Conservation (phyloP, 2,113 vertebrate species). For the Zosterops borbonicus region DNA sequence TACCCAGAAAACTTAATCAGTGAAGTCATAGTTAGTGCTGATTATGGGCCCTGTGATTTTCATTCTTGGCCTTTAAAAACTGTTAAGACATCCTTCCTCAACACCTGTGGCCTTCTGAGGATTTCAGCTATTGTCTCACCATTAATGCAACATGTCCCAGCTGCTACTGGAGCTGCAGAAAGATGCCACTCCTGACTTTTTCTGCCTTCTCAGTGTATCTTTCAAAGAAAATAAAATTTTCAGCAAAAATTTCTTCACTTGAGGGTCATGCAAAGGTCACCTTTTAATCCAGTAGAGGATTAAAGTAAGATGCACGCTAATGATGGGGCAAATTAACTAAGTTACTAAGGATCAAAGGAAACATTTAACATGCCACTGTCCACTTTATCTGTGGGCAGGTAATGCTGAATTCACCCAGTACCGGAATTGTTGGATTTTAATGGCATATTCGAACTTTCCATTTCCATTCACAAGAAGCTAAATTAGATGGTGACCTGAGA, state of each 20-base stretch:
- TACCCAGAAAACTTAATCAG: neutral
- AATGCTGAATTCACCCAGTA: neutral
- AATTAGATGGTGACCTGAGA: neutral
- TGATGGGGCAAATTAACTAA: neutral
- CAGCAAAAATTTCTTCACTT: neutral
- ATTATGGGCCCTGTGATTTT: neutral
- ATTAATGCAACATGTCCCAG: neutral
- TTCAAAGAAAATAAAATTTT: neutral
- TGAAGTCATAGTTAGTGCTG: neutral
- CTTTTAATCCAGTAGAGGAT: neutral
- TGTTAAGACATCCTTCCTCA: neutral
- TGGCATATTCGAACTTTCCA: neutral
- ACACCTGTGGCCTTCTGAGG: neutral
- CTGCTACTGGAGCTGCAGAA: neutral
- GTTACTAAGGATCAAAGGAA: neutral
- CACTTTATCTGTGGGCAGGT: neutral
- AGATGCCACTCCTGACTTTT: neutral
- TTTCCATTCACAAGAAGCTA: neutral
- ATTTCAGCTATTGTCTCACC: neutral
- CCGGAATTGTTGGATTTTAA: neutral
- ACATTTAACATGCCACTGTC: neutral
- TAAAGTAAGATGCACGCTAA: neutral
- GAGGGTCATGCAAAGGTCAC: neutral
- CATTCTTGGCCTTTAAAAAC: neutral
- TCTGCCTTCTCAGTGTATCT: neutral